Base-by-base conservation (phyloP, 2,113 vertebrate genomes). In the Prochilodus magdalenae region DNA sequence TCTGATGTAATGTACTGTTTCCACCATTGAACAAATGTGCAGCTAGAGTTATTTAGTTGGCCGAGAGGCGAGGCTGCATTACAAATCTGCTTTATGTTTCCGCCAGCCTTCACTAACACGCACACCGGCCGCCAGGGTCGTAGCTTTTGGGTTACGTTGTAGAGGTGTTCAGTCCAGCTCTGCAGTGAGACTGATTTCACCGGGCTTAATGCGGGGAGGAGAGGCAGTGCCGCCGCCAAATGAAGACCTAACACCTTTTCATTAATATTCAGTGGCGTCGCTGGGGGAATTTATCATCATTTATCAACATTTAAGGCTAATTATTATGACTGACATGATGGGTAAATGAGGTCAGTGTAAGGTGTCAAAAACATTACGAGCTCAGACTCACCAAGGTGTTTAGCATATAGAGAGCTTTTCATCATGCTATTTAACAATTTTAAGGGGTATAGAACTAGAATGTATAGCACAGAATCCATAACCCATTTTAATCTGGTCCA, bases 1-100 rank as follows among this genome's bases (percentile, higher is more conserved):
- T 93, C 89, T 93, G 93, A 94, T 91, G 92, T 92, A 90, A 94
- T 93, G 86, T 91, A 85, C 93, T 94, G 91, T 89, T 92, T 90
- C 87, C 75, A 84, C 78, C 55, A 62, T 67, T 51, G 62, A 83
- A 76, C 90, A 87, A 81, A 59, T 87, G 86, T 86, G 85, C 51
- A 90, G 91, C 87, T 80, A 88, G 87, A 84, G 63, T 51, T 51
- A 51, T 51, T 15, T 51, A 16, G 49, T 51, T 14, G 49, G 16
- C 1, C 2, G 49, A 51, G 49, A 10, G 1, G 1, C 13, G 14
- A 51, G 49, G 16, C 49, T 51, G 49, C 49, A 16, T 51, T 51
- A 12, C 60, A 27, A 63, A 63, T 26, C 60, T 14, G n/a, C 60
- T 63, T 27, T 27, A 27, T 30, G 15, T 1, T 8, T 30, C 26